phyloP scores from a whole-genome alignment of 2,113 vertebrate genomes.

The Entelurus aequoreus region DNA sequence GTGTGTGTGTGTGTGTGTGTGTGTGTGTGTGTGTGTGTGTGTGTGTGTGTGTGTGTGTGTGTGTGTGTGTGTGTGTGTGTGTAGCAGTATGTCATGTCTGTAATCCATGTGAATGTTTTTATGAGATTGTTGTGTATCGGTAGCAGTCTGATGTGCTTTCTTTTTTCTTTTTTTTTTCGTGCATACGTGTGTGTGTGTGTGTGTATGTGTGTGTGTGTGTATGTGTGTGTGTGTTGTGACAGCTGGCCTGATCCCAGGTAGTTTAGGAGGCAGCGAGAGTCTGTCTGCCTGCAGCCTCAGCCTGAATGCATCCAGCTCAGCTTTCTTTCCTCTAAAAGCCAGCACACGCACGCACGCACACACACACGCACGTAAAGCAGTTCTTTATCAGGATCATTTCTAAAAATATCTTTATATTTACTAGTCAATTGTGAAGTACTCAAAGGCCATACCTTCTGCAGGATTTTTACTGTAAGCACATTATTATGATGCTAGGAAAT shows the following conservation, averaged over 20 bases:
- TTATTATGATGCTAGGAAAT: not conserved
- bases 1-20: constrained; percentile 2
- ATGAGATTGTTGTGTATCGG: constrained; percentile 37
- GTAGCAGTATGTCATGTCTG: constrained; percentile 35
- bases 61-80: constrained; percentile 6
- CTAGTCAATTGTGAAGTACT: not conserved
- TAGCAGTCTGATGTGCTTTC: constrained; percentile 15
- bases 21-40: constrained; percentile 18
- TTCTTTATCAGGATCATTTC: constrained; percentile 5
- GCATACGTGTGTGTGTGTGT: constrained; percentile 2
- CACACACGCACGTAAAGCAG: constrained; percentile 17
- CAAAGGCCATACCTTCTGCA: not conserved
- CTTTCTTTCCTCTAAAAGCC: constrained; percentile 7
- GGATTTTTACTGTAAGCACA: not conserved
- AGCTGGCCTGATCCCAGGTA: constrained; percentile 70
- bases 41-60: constrained; percentile 8
- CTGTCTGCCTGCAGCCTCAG: constrained; percentile 46
- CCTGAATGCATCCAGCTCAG: constrained; percentile 17
- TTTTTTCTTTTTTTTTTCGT: constrained; percentile 22
- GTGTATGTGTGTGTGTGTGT: constrained; percentile 37
- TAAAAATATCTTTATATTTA: not conserved
- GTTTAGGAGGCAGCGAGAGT: constrained; percentile 57
- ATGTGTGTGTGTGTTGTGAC: constrained; percentile 42
- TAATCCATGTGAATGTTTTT: constrained; percentile 46
- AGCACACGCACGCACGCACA: constrained; percentile 25